Evolutionary conservation across 2,888 invertebrate species (phyloP).

Genomic region (Busseola fusca): DNA sequence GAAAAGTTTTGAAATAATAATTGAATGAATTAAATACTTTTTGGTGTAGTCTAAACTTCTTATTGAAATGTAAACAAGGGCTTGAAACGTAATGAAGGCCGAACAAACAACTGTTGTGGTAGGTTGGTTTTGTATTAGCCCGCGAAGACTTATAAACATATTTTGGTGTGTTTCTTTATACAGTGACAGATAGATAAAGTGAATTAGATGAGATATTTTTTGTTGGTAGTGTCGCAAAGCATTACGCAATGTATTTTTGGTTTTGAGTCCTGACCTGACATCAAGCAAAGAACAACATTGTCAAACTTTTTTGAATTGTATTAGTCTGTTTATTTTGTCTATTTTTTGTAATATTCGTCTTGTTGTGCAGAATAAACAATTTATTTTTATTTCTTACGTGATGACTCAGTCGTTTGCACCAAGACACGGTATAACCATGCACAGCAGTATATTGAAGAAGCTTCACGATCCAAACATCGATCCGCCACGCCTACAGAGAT

Average conservation of each 20-base stretch:
- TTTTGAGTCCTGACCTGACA: not conserved
- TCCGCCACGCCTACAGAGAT: not conserved
- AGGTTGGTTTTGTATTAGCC: not conserved
- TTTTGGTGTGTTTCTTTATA: not conserved
- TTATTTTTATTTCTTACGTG: not conserved
- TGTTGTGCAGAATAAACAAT: not conserved
- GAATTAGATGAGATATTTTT: not conserved
- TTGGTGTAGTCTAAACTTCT: constrained; percentile 1
- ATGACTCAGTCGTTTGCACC: not conserved
- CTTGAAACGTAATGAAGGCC: not conserved
- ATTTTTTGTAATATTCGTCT: not conserved
- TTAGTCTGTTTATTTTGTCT: not conserved
- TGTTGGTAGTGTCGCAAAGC: not conserved
- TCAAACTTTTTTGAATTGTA: not conserved
- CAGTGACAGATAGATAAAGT: no score
- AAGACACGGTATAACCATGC: not conserved
- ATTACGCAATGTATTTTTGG: not conserved
- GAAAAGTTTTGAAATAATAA: constrained; percentile 6
- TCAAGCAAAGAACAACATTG: not conserved
- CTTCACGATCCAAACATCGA: not conserved
- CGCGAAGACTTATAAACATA: not conserved
- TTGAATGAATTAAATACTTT: constrained; percentile 14
- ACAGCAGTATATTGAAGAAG: not conserved
- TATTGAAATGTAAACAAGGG: no score
- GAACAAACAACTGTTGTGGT: constrained; percentile 6